Evolutionary conservation across 2,797 vertebrate species (phyloP), one percentile per base, ranked within the genome.

Genomic region (Adelosebastes latens): DNA sequence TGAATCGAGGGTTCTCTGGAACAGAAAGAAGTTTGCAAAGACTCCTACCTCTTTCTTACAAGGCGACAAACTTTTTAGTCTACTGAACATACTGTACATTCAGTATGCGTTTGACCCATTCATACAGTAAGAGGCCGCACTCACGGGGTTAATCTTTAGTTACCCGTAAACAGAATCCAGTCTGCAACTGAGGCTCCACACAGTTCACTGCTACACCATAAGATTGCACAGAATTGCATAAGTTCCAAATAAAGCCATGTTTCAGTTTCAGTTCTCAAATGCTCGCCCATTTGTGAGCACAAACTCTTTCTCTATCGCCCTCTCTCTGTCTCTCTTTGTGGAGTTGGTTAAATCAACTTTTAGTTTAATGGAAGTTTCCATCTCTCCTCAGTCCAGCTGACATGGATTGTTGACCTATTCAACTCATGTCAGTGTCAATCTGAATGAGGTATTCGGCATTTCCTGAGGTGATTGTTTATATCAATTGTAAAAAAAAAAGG

Each of bases 201-300:
- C 27, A 29, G 46, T 29, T 60, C 2, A 36, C 49, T 13, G 36
- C 20, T 27, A 9, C 14, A 62, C 18, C 6, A n/a, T 24, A 8
- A 13, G 7, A 58, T 24, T 24, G 53, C 20, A 49, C 6, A n/a
- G 55, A 52, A 61, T 34, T 71, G 11, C 27, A 24, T 4, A 25
- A 56, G 32, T 25, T 16, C 52, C 11, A 74, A 69, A 68, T 8
- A 20, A 70, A 66, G 32, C 11, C 22, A 10, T 18, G 24, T 63
- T 75, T 75, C n/a, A 34, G 53, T 83, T 77, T 89, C 49, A 80
- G 42, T 79, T 85, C 52, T 69, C 52, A 11, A 27, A n/a, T 24
- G 16, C 27, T 63, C 4, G 3, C 2, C n/a, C 20, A 32, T 27
- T 64, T 29, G n/a, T 20, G 39, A 22, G 14, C 42, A 22, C 11